These are phyloP conservation scores for Esox masquinongy DNA, from an alignment of 2,797 vertebrate species.

Conservation along the genomic window DNA sequence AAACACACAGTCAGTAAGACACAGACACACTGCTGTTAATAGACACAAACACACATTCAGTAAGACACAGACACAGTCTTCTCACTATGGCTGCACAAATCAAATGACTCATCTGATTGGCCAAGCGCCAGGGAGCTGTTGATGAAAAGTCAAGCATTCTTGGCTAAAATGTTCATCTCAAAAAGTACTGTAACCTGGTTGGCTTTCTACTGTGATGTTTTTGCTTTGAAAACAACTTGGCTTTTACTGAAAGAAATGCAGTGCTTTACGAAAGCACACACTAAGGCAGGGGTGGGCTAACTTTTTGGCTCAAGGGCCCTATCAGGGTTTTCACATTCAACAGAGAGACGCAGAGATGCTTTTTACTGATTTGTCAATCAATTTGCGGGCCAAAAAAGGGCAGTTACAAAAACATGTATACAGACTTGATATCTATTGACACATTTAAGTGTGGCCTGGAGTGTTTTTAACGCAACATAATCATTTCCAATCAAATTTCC, in stretches of 20 bases:
- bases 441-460: too few relatives aligned
- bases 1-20: constrained; percentile 10
- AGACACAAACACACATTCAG: neutral
- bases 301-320: too few relatives aligned
- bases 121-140: neutral
- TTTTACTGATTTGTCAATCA: too few relatives aligned
- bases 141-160: constrained; percentile 3
- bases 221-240: neutral
- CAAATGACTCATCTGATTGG: constrained; percentile 5
- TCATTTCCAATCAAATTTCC: too few relatives aligned
- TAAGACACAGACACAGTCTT: neutral
- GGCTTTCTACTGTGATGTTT: neutral
- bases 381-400: too few relatives aligned
- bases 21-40: neutral
- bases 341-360: too few relatives aligned
- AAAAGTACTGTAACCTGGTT: constrained; percentile 3
- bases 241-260: neutral
- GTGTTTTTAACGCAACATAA: too few relatives aligned
- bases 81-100: constrained; percentile 7
- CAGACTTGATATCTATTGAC: too few relatives aligned
- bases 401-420: too few relatives aligned
- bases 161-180: neutral
- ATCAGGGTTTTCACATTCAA: too few relatives aligned
- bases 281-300: too few relatives aligned
- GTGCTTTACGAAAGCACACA: neutral